Percentiles rank a stretch among this genome's conserved stretches.
These are phyloP conservation scores for Belonocnema kinseyi DNA, from an alignment of 1,140 invertebrate genomes.

Conservation along the genomic window DNA sequence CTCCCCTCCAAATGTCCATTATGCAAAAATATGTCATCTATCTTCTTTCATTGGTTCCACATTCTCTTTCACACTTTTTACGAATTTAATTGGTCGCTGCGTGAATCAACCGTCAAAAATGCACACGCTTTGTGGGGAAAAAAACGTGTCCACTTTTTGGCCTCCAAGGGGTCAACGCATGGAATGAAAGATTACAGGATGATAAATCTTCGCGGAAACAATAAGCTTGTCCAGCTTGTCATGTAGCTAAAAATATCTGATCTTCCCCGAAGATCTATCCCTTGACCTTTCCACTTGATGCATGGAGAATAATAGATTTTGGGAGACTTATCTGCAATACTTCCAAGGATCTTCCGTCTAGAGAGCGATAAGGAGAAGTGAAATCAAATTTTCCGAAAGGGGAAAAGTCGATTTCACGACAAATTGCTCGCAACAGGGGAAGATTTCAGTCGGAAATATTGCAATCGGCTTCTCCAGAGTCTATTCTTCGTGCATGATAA, in stretches of 20 bases:
- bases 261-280: not conserved
- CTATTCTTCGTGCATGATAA: too few species aligned
- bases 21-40: conserved; percentile 69
- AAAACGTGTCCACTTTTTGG: conserved; percentile 12
- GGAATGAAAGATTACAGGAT: not conserved
- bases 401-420: not conserved
- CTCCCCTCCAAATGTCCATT: conserved; percentile 49
- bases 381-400: not conserved
- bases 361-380: not conserved
- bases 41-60: conserved; percentile 37
- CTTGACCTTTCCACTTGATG: not conserved
- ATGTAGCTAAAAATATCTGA: not conserved
- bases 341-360: not conserved
- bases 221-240: not conserved
- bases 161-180: not conserved
- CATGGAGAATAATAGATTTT: not conserved
- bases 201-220: conserved; percentile 8
- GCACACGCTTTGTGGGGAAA: not conserved
- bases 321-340: not conserved
- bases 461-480: too few species aligned
- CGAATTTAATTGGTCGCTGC: conserved; percentile 14
- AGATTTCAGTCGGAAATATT: too few species aligned
- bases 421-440: not conserved
- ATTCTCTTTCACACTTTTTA: conserved; percentile 1
- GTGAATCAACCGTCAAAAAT: conserved; percentile 7